phyloP scores from a whole-genome alignment of 2,888 invertebrate species.

The Amiota communis region DNA sequence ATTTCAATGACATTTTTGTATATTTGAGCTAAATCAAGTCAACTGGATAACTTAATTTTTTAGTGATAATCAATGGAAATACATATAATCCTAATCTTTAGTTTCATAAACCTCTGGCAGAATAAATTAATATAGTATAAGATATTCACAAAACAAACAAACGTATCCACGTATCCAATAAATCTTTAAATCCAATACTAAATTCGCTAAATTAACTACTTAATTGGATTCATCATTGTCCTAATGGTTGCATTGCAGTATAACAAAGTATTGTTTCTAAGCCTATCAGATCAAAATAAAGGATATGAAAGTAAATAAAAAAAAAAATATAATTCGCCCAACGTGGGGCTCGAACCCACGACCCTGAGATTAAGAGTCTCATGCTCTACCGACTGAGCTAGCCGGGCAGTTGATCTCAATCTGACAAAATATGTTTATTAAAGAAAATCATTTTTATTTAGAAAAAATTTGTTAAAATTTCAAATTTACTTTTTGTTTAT shows the following conservation, averaged over 20 bases:
- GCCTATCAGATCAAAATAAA: too few relatives aligned
- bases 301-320: neutral
- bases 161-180: too few relatives aligned
- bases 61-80: too few relatives aligned
- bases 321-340: slow-evolving; percentile 46
- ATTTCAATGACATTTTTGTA: slow-evolving; percentile 6
- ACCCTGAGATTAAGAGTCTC: slow-evolving; percentile 74
- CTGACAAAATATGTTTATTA: neutral
- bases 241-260: too few relatives aligned
- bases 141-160: too few relatives aligned
- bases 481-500: neutral
- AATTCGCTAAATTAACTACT: too few relatives aligned
- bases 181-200: too few relatives aligned
- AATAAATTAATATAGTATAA: too few relatives aligned
- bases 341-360: slow-evolving; percentile 67
- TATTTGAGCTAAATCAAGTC: neutral
- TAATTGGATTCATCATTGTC: too few relatives aligned
- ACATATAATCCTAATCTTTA: too few relatives aligned
- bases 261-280: too few relatives aligned
- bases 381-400: slow-evolving; percentile 74
- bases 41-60: too few relatives aligned
- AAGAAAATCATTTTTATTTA: neutral
- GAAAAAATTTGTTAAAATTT: neutral
- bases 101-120: neutral
- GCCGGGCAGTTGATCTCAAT: slow-evolving; percentile 59